Percentiles rank a stretch among this genome's conserved stretches.
phyloP scores from a whole-genome alignment of 2,113 vertebrate genomes.

The Colius striatus region DNA sequence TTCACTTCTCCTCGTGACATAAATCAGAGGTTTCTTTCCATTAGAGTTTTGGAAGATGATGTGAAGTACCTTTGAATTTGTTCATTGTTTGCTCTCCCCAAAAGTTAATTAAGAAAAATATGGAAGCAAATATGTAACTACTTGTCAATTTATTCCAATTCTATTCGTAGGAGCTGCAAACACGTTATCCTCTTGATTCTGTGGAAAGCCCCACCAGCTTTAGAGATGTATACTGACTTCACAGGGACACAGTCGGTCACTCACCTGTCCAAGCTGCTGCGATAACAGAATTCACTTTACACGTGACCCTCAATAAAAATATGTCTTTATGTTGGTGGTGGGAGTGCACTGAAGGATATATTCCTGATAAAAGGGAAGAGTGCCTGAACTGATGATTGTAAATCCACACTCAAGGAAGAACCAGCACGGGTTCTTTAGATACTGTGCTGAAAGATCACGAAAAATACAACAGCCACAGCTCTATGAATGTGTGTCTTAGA shows the following conservation, averaged over 20 bases:
- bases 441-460: neutral
- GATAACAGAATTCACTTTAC: neutral
- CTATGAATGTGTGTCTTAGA: neutral
- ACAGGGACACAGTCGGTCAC: neutral
- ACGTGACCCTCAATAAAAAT: neutral
- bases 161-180: neutral
- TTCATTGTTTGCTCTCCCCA: neutral
- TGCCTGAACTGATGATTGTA: neutral
- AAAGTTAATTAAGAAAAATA: slow-evolving; percentile 19
- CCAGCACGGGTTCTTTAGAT: neutral
- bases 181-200: neutral
- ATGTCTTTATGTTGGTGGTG: neutral
- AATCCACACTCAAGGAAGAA: neutral
- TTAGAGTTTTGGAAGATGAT: neutral
- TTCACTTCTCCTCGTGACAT: neutral
- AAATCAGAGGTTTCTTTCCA: neutral
- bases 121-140: neutral
- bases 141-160: neutral
- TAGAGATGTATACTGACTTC: neutral
- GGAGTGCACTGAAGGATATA: neutral
- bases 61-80: neutral
- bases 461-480: neutral
- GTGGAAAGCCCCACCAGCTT: neutral
- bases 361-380: neutral
- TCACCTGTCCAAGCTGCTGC: neutral